Evolutionary conservation across 2,113 vertebrate genomes (phyloP), one percentile per base, ranked within the genome.

Genomic region (Turnix velox): DNA sequence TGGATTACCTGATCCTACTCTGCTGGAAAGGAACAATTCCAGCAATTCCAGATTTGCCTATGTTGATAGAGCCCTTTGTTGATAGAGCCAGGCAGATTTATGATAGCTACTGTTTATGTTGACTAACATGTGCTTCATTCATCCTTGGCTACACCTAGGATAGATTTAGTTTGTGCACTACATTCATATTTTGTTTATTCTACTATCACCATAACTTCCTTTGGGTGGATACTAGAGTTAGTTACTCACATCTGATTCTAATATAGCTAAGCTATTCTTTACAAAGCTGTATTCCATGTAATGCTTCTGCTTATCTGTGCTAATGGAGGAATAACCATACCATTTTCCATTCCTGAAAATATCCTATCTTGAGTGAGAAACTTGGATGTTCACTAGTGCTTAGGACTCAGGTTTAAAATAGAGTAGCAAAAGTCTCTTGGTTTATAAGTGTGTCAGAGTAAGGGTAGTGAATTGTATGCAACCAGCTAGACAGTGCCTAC

Each of bases 41-140:
- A 12, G 17, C 2, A 7, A 2, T 66, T 87, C 15, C 39, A 62
- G n/a, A 66, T 58, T 40, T 82, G 6, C 25, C 22, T 24, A 18
- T 81, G 39, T n/a, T 23, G 4, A n/a, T n/a, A n/a, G 28, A 66
- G 14, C 17, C 5, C 22, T 45, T n/a, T 72, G 2, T 3, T 62
- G 52, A 49, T 9, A 48, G 5, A 31, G 31, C 4, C 66, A 48
- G n/a, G 37, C 27, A 79, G 58, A 82, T 6, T 2, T 30, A 1
- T 33, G 18, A 19, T 0, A 0, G 0, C 9, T 37, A 31, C 16
- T 37, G 22, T 37, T n/a, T 52, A 14, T 0, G 0, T 1, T 25
- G 18, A 22, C 23, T 43, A 68, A 84, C 0, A 0, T 10, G 2
- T 31, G 7, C 16, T 49, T 84, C 39, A 16, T 51, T 84, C 23